These are phyloP conservation scores for Sarcophaga caerulescens DNA, from an alignment of 2,888 invertebrate species.

Conservation along the genomic window DNA sequence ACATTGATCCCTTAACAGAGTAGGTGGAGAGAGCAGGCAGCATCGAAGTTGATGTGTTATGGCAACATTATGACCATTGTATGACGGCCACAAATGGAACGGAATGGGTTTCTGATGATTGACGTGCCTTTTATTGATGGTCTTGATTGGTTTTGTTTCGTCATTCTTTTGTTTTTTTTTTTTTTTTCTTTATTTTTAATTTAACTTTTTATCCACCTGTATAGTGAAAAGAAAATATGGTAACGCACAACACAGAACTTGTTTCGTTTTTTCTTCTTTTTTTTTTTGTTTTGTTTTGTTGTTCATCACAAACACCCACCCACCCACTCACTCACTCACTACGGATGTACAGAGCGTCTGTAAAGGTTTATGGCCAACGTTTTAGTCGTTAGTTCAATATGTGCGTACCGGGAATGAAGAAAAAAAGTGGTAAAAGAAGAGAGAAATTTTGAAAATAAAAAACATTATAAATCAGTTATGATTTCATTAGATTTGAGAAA, in stretches of 20 bases:
- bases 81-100: slow-evolving; percentile 17
- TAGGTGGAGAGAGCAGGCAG: neutral
- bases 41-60: slow-evolving; percentile 10
- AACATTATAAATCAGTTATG: slow-evolving; percentile 74
- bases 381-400: slow-evolving; percentile 77
- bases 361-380: neutral
- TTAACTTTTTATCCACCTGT: slow-evolving; percentile 70
- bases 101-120: slow-evolving; percentile 74
- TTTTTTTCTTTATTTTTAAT: neutral
- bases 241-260: neutral
- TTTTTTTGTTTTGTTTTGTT: slow-evolving; percentile 17
- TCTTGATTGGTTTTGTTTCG: slow-evolving; percentile 80
- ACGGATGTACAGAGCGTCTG: neutral
- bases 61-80: slow-evolving; percentile 34
- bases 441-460: slow-evolving; percentile 32
- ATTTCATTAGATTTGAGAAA: slow-evolving; percentile 76
- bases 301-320: neutral
- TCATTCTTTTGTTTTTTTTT: slow-evolving; percentile 6
- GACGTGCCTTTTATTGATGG: slow-evolving; percentile 81
- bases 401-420: slow-evolving; percentile 67
- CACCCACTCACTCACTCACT: neutral
- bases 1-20: neutral
- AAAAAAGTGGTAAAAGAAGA: slow-evolving; percentile 19
- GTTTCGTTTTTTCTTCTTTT: neutral
- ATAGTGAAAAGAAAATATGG: neutral